Base-by-base conservation (phyloP, 2,113 vertebrate genomes). In the Lepidothrix coronata region DNA sequence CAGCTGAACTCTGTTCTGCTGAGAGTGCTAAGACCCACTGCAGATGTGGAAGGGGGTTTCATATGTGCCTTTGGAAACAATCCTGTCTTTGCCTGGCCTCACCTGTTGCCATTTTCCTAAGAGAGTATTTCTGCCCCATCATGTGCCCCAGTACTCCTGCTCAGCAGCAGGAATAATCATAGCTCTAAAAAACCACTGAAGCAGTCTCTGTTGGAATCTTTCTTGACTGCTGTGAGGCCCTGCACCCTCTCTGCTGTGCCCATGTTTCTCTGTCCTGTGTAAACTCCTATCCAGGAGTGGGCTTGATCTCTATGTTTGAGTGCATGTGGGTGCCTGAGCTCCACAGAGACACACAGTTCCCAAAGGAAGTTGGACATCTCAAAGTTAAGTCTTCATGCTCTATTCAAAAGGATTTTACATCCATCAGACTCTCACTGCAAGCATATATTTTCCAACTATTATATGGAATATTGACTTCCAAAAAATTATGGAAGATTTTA, bases 221-320 rank as follows among this genome's bases (percentile, higher is more conserved):
- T 63, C 67, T 24, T 61, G 14, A 8, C 33, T 43, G 43, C 17
- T 55, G 20, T n/a, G 73, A 55, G 30, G 11, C 44, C 37, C 25
- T 27, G 28, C 0, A 0, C 18, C 19, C 35, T 27, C 55, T 65
- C 31, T 93, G n/a, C 37, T 72, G 30, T 72, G 18, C 27, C 35
- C 11, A 20, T 16, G 5, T 57, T 71, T 71, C 63, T 63, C 41
- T 84, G 19, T 9, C 63, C 37, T 43, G 4, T 12, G 18, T 35
- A 59, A 91, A 65, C 5, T 73, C 12, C 28, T 59, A 14, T 37
- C 2, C 58, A 85, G 52, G 25, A 54, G 37, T 55, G 13, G 4
- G 4, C 33, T 85, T 58, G 37, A 23, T 76, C 33, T 24, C 31
- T 0, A 0, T 22, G 21, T 48, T 22, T 19, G 14, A 37, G 17